Percentiles rank a stretch among this genome's conserved stretches.
phyloP scores from a whole-genome alignment of 35 echinoderm and acorn worm species.

The Diadema setosum region DNA sequence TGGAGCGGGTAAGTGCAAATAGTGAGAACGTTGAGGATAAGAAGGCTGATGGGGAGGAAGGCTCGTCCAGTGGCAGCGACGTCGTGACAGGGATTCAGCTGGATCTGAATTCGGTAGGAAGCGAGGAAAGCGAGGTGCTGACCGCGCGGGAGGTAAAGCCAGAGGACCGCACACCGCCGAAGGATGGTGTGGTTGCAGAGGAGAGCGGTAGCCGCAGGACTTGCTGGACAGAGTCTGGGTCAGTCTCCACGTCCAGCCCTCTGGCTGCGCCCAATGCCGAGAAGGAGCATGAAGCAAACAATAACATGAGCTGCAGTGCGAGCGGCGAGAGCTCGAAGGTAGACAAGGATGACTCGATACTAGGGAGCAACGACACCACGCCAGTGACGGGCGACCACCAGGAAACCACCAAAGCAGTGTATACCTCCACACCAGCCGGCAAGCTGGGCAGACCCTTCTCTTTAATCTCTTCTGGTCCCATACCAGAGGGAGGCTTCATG shows the following conservation, averaged over 20 bases:
- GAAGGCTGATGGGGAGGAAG: not conserved
- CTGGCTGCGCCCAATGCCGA: no score
- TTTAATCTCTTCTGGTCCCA: slow-evolving; percentile 21
- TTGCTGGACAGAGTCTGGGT: not conserved
- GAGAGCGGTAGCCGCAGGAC: not conserved
- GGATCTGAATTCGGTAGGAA: slow-evolving; percentile 26
- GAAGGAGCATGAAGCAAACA: not conserved
- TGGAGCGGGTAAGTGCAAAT: not conserved
- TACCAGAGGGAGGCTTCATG: slow-evolving; percentile 90
- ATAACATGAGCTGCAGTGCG: not conserved
- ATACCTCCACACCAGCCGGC: slow-evolving; percentile 79
- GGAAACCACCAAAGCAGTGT: not conserved
- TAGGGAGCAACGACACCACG: not conserved
- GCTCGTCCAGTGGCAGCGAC: not conserved
- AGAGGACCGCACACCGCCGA: not conserved
- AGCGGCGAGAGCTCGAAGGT: not conserved
- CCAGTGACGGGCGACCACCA: not conserved
- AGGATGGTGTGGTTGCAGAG: not conserved
- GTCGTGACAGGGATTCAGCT: not conserved
- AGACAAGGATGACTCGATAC: not conserved
- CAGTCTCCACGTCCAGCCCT: not conserved
- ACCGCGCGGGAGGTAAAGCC: not conserved
- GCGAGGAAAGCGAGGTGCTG: slow-evolving; percentile 36
- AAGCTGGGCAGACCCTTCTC: slow-evolving; percentile 68
- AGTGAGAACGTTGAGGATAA: not conserved